Conservation (phyloP, 2,888 invertebrate genomes). For the Crossocerus cetratus region DNA sequence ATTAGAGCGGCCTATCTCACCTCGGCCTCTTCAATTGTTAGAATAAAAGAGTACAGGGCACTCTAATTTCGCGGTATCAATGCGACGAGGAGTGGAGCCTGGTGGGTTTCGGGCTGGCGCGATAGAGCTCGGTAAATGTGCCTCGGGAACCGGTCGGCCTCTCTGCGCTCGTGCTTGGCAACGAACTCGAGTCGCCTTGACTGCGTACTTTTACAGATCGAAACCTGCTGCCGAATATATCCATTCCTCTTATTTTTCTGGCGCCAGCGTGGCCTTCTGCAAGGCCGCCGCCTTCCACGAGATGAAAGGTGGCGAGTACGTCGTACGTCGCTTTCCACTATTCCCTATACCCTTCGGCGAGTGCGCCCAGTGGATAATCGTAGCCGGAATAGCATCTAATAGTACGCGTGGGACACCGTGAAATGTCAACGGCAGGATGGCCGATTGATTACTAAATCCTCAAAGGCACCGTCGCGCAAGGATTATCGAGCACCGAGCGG, state of each 20-base stretch:
- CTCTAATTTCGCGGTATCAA: background rate
- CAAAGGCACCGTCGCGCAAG: background rate
- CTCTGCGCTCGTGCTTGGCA: constrained; percentile 45
- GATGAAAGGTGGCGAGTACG: constrained; percentile 24
- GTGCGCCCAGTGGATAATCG: no score
- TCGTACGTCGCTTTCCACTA: background rate
- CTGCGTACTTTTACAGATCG: constrained; percentile 29
- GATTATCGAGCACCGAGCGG: background rate
- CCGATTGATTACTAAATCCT: background rate
- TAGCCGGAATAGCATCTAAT: no score
- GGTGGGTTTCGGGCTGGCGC: background rate
- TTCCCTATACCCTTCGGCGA: background rate
- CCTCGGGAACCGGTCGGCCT: constrained; percentile 63
- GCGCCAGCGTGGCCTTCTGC: constrained; percentile 28
- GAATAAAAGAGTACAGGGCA: background rate
- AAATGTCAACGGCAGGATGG: background rate
- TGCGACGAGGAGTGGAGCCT: no score
- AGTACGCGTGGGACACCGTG: background rate
- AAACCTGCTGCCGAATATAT: constrained; percentile 16
- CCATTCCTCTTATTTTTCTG: constrained; percentile 29
- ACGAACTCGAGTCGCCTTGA: constrained; percentile 63
- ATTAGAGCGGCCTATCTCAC: background rate
- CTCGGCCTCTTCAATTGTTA: background rate
- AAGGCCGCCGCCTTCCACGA: constrained; percentile 34
- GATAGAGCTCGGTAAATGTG: constrained; percentile 33